phyloP scores from a whole-genome alignment of 2,113 vertebrate genomes.

The Corythornis madagascariensis region DNA sequence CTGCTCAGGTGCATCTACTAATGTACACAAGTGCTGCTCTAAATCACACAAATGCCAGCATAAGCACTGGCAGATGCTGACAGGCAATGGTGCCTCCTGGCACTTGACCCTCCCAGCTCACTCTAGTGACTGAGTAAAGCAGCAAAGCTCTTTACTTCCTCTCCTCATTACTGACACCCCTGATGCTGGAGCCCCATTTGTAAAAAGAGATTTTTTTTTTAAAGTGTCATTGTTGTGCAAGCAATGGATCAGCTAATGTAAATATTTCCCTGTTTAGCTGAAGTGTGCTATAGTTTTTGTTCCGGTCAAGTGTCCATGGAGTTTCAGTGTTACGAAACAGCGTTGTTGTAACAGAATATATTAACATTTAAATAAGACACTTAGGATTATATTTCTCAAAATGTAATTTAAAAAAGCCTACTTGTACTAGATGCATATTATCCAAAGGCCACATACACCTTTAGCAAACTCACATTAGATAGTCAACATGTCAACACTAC shows the following conservation, averaged over 20 bases:
- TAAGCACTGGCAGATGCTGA: neutral
- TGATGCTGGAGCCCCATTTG: neutral
- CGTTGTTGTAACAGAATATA: neutral
- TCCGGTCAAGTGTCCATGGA: neutral
- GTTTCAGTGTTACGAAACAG: neutral
- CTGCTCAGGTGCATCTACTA: neutral
- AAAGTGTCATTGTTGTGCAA: neutral
- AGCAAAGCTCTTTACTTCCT: neutral
- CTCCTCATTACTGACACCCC: neutral
- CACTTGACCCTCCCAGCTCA: neutral
- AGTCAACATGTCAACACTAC: neutral
- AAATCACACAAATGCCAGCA: neutral
- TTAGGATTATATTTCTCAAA: neutral
- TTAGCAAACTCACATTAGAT: constrained; percentile 24
- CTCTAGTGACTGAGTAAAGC: neutral
- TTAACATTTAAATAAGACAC: neutral
- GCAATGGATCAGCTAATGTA: neutral
- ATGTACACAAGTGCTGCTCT: neutral
- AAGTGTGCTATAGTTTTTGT: neutral
- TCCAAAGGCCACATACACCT: neutral
- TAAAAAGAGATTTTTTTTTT: neutral
- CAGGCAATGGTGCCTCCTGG: neutral
- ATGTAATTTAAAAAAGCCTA: constrained; percentile 3
- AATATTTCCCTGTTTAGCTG: neutral
- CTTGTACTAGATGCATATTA: neutral